Evolutionary conservation across 2,797 vertebrate genomes (phyloP).

Genomic region (Ispidina picta): DNA sequence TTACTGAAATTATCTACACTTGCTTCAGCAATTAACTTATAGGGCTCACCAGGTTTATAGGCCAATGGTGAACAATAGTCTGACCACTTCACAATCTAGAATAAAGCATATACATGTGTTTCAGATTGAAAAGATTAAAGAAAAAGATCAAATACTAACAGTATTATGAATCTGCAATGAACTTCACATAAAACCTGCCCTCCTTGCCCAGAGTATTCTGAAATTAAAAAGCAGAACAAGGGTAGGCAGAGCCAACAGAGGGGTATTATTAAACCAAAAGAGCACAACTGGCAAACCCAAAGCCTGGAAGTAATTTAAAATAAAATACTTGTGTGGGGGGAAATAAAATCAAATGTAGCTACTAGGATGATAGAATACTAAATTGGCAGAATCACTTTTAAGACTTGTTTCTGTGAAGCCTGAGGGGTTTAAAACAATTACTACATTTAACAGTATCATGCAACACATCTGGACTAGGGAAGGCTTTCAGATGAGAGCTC

Average conservation of each 20-base stretch:
- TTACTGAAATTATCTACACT: conserved; percentile 90
- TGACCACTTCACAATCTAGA: conserved; percentile 89
- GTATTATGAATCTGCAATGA: not conserved
- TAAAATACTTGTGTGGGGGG: not conserved
- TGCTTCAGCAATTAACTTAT: conserved; percentile 86
- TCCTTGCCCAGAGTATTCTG: not conserved
- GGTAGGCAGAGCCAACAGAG: not conserved
- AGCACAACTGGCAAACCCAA: not conserved
- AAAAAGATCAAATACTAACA: not conserved
- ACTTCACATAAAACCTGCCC: not conserved
- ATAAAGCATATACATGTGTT: not conserved
- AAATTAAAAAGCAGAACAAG: not conserved
- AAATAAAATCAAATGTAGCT: not conserved
- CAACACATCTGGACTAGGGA: not conserved
- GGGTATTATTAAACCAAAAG: not conserved
- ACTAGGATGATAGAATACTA: not conserved
- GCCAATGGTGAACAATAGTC: conserved; percentile 91
- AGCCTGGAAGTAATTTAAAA: not conserved
- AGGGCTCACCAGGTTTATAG: conserved; percentile 84
- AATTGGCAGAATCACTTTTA: not conserved
- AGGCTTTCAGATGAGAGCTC: not conserved
- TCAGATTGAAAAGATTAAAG: not conserved
- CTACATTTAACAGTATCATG: not conserved
- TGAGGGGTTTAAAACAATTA: not conserved
- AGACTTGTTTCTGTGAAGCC: not conserved